These are phyloP conservation scores for Lophotis ruficrista DNA, from an alignment of 2,113 vertebrate species.

Conservation along the genomic window DNA sequence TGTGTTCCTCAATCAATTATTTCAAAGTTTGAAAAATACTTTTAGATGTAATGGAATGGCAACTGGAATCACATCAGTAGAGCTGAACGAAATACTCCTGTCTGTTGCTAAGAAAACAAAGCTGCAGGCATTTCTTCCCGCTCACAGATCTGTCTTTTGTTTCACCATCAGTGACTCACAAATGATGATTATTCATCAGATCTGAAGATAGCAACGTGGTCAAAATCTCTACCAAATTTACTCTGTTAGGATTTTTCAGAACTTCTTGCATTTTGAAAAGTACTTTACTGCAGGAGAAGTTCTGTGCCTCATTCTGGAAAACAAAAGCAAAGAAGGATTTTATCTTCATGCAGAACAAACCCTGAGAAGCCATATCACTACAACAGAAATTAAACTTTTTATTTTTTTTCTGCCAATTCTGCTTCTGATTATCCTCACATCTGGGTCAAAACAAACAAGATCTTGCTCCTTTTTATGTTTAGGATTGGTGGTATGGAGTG, in stretches of 20 bases:
- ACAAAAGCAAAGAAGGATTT: neutral
- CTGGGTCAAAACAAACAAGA: neutral
- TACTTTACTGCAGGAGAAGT: neutral
- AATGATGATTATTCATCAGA: neutral
- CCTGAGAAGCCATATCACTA: neutral
- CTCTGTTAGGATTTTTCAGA: neutral
- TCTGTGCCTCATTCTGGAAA: neutral
- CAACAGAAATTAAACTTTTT: neutral
- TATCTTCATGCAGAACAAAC: neutral
- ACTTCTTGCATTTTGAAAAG: neutral
- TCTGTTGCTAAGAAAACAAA: conserved; percentile 41
- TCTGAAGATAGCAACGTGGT: neutral
- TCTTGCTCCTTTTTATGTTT: neutral
- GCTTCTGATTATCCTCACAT: neutral
- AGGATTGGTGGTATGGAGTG: neutral
- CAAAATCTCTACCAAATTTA: neutral
- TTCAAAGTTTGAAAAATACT: conserved; percentile 29
- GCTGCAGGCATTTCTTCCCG: conserved; percentile 5
- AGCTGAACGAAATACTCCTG: neutral
- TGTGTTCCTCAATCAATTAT: conserved; percentile 48
- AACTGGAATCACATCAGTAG: neutral
- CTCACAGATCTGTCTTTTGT: neutral
- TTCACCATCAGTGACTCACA: neutral
- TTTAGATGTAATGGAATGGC: neutral
- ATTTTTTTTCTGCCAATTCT: neutral